Percentiles rank a stretch among this genome's conserved stretches.
These are phyloP conservation scores for Eumerus sabulonum DNA, from an alignment of 2,888 invertebrate genomes.

Conservation along the genomic window DNA sequence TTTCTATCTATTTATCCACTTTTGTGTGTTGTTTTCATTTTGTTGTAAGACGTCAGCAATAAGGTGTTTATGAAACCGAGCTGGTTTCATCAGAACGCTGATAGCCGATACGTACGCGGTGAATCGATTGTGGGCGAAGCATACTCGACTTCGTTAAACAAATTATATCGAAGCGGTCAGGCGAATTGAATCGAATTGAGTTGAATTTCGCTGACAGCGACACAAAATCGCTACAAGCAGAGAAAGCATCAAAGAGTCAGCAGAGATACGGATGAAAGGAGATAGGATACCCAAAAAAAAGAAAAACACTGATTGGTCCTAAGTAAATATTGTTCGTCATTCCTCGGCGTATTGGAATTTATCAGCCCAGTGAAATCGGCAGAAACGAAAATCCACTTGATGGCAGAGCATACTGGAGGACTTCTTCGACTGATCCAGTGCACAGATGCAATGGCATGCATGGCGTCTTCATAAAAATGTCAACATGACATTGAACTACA, in stretches of 20 bases:
- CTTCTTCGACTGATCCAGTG: slow-evolving; percentile 12
- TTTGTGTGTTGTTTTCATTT: too few relatives aligned
- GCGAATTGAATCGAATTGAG: too few relatives aligned
- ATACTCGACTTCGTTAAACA: background rate
- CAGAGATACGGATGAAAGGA: too few relatives aligned
- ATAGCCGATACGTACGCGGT: too few relatives aligned
- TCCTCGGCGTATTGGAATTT: slow-evolving; percentile 9
- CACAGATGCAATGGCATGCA: slow-evolving; percentile 32
- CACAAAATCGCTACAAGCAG: too few relatives aligned
- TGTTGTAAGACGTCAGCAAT: background rate
- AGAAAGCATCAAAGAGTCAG: too few relatives aligned
- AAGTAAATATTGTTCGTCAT: background rate
- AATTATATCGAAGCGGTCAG: too few relatives aligned
- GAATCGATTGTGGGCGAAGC: background rate
- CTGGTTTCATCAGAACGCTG: background rate
- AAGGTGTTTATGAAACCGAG: background rate
- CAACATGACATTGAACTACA: slow-evolving; percentile 27
- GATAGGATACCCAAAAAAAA: too few relatives aligned
- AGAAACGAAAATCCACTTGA: slow-evolving; percentile 9
- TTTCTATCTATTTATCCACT: background rate
- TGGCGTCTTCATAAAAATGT: slow-evolving; percentile 46
- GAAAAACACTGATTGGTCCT: too few relatives aligned
- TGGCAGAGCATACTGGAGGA: too few relatives aligned
- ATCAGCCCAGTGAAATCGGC: slow-evolving; percentile 19
- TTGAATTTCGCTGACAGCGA: too few relatives aligned